phyloP scores from a whole-genome alignment of 2,113 vertebrate species.

The Mustelus asterias region DNA sequence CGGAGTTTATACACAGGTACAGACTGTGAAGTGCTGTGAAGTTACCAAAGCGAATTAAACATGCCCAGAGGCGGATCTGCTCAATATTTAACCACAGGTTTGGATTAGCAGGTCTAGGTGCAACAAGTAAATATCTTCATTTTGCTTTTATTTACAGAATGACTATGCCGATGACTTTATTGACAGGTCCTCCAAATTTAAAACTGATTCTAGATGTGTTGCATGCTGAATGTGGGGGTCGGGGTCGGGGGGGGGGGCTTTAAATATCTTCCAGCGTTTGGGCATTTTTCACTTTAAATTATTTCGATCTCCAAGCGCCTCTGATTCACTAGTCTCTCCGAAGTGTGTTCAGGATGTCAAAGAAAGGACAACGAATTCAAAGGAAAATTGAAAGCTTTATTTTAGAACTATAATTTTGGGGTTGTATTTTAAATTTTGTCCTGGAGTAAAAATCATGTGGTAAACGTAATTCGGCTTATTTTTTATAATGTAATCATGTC shows the following conservation, averaged over 20 bases:
- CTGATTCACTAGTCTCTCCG: background rate
- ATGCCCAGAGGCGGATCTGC: no score
- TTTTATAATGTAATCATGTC: background rate
- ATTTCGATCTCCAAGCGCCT: background rate
- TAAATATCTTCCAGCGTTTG: background rate
- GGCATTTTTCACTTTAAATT: background rate
- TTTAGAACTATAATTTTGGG: background rate
- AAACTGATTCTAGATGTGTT: background rate
- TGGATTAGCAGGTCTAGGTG: background rate
- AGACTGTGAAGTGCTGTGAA: background rate
- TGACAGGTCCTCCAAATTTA: background rate
- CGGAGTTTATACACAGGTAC: background rate
- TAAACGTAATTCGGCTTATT: background rate
- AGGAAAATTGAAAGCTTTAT: background rate
- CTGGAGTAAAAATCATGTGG: background rate
- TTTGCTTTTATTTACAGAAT: background rate
- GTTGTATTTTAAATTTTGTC: background rate
- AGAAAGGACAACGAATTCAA: background rate
- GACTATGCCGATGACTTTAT: background rate
- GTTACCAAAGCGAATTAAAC: background rate
- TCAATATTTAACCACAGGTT: background rate
- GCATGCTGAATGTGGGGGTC: background rate
- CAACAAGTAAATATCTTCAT: background rate
- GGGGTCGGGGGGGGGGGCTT: background rate
- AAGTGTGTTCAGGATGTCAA: background rate